Conservation (phyloP, 2,797 vertebrate species). For the Pipistrellus kuhlii region DNA sequence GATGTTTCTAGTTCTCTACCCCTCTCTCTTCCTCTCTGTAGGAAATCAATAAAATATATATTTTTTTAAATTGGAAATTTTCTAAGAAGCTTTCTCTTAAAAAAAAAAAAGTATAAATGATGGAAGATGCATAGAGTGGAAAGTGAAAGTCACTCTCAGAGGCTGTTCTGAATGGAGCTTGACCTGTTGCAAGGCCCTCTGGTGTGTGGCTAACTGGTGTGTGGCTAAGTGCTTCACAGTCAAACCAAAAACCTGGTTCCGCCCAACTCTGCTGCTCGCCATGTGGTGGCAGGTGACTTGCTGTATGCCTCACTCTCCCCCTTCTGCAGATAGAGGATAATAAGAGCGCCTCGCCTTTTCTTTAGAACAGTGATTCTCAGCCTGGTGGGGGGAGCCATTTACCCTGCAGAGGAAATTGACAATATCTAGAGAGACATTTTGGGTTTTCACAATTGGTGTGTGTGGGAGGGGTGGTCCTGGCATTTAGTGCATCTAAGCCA, state of each 20-base stretch:
- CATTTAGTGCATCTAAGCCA: neutral
- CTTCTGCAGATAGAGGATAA: neutral
- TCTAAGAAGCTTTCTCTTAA: too few relatives aligned
- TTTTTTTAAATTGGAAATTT: too few relatives aligned
- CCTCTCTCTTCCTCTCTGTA: too few relatives aligned
- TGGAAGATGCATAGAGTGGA: neutral
- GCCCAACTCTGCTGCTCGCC: neutral
- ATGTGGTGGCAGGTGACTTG: neutral
- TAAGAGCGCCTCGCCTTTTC: neutral
- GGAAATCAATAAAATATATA: too few relatives aligned
- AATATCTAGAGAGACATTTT: neutral
- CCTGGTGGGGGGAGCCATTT: neutral
- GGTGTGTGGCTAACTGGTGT: neutral
- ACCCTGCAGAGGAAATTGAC: neutral
- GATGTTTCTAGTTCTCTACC: too few relatives aligned
- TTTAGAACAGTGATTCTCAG: neutral
- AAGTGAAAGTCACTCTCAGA: neutral
- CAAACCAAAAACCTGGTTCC: neutral
- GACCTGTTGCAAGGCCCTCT: neutral
- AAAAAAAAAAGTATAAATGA: neutral
- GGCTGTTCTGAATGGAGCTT: neutral
- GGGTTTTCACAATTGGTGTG: neutral
- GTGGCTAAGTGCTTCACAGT: neutral
- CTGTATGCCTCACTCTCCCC: neutral
- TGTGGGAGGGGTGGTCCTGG: neutral